Evolutionary conservation across 2,888 invertebrate species (phyloP).

Genomic region (Cryptus armator): DNA sequence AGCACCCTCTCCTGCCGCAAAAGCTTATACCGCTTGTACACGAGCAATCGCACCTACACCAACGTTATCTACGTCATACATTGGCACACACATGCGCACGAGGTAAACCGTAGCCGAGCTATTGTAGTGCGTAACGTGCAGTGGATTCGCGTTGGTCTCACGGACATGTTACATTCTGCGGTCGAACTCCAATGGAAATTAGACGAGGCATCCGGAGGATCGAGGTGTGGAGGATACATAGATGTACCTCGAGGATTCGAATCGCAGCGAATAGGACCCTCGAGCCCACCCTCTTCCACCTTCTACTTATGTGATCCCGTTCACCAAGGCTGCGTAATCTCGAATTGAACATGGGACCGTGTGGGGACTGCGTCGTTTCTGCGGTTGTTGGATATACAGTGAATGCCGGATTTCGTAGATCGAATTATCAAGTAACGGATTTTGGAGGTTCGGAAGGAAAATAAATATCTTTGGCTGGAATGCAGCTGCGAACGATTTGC

Average conservation of each 20-base stretch:
- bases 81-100: neutral
- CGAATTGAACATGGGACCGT: slow-evolving; percentile 33
- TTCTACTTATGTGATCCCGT: slow-evolving; percentile 26
- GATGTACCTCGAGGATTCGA: slow-evolving; percentile 22
- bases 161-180: slow-evolving; percentile 59
- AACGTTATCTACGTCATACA: neutral
- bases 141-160: slow-evolving; percentile 14
- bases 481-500: no score
- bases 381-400: neutral
- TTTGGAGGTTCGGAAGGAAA: neutral
- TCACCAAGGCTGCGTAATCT: slow-evolving; percentile 38
- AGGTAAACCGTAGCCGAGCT: slow-evolving; percentile 17
- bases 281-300: neutral
- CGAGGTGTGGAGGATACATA: slow-evolving; percentile 22
- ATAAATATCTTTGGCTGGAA: no score
- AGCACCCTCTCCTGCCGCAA: slow-evolving; percentile 43
- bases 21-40: slow-evolving; percentile 48
- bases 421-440: neutral
- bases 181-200: slow-evolving; percentile 62
- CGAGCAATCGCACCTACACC: slow-evolving; percentile 38
- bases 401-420: slow-evolving; percentile 7
- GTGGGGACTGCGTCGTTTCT: slow-evolving; percentile 2
- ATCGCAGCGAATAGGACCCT: slow-evolving; percentile 9
- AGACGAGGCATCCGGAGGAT: slow-evolving; percentile 33
- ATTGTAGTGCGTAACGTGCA: slow-evolving; percentile 42